Evolutionary conservation across 2,888 invertebrate genomes (phyloP).

Genomic region (Drosophila monieri): DNA sequence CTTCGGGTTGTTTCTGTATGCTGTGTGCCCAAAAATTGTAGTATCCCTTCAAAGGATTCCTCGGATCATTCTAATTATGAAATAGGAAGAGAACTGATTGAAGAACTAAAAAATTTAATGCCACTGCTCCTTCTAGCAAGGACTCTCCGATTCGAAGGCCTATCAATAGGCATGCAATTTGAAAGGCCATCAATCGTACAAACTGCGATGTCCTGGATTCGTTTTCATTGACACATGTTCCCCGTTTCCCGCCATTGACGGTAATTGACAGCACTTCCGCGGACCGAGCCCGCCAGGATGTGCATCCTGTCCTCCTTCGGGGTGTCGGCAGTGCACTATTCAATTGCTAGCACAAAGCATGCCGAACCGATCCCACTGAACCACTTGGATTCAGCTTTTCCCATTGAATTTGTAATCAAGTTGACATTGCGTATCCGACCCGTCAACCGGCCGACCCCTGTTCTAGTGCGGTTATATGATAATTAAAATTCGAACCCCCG

Average conservation of each 20-base stretch:
- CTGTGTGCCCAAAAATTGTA: background rate
- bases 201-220: constrained; percentile 9
- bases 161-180: background rate
- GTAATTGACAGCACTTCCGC: constrained; percentile 75
- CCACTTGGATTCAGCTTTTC: constrained; percentile 25
- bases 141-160: background rate
- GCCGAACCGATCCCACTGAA: constrained; percentile 32
- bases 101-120: background rate
- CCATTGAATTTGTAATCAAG: constrained; percentile 76
- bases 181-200: constrained; percentile 21
- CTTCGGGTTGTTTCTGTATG: background rate
- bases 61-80: background rate
- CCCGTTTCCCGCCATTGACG: constrained; percentile 13
- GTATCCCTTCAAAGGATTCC: background rate
- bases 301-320: constrained; percentile 11
- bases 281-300: constrained; percentile 34
- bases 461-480: constrained; percentile 36
- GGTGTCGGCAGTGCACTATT: constrained; percentile 48
- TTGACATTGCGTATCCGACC: constrained; percentile 53
- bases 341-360: constrained; percentile 65
- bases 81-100: background rate
- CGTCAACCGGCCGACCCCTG: background rate
- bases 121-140: background rate
- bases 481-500: constrained; percentile 35
- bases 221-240: constrained; percentile 18